These are phyloP conservation scores for Corella eumyota DNA, from an alignment of 23 tunicate species.

Conservation along the genomic window DNA sequence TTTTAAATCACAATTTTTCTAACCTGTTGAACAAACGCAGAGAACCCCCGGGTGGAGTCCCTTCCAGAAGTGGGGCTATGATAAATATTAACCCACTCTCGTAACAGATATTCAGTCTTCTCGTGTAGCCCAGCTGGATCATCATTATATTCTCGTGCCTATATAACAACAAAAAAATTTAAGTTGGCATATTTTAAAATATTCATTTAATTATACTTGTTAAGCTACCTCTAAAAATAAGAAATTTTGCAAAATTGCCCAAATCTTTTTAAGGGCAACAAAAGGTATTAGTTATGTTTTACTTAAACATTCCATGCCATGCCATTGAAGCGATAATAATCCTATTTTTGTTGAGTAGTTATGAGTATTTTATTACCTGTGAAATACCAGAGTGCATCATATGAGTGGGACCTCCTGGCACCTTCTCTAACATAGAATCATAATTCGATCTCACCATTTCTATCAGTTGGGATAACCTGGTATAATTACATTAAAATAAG, in stretches of 20 bases:
- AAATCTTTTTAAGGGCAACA: neutral
- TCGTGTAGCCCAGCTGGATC: conserved; percentile 85
- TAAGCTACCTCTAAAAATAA: neutral
- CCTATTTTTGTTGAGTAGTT: too few species aligned
- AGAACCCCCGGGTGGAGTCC: conserved; percentile 87
- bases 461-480: conserved; percentile 64
- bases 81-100: conserved; percentile 95
- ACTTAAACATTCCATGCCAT: neutral
- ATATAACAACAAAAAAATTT: too few species aligned
- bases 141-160: conserved; percentile 89
- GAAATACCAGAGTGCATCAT: conserved; percentile 91
- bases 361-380: conserved; percentile 71
- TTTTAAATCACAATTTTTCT: neutral
- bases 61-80: conserved; percentile 78
- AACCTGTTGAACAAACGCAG: conserved; percentile 82
- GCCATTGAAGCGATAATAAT: neutral
- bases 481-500: too few species aligned
- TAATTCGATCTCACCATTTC: conserved; percentile 59
- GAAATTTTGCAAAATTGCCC: neutral
- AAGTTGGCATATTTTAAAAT: neutral
- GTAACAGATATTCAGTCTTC: conserved; percentile 58
- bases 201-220: neutral
- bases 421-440: conserved; percentile 76
- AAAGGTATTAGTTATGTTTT: neutral
- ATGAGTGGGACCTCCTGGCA: conserved; percentile 79